Conservation (phyloP, 1,140 invertebrate genomes). For the Drosophila micromelanica region DNA sequence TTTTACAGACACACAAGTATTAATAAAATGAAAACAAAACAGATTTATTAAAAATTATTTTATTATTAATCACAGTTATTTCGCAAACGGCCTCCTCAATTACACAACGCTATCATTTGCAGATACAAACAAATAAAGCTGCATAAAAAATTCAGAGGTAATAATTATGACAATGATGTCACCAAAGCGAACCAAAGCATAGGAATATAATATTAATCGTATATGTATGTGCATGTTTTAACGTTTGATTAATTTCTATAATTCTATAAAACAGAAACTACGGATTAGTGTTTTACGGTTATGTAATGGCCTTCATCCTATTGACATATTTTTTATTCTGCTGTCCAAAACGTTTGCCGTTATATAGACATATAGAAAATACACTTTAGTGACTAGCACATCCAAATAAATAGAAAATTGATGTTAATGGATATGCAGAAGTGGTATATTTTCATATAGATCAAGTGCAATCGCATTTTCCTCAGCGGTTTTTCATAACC, state of each 20-base stretch:
- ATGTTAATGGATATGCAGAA: too few relatives aligned
- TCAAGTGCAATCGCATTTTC: too few relatives aligned
- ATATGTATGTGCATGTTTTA: conserved; percentile 16
- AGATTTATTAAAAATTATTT: conserved; percentile 75
- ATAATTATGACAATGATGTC: conserved; percentile 56
- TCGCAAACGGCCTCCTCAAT: conserved; percentile 15
- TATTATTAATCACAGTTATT: conserved; percentile 63
- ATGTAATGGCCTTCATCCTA: too few relatives aligned
- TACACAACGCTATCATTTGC: conserved; percentile 41
- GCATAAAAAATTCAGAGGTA: conserved; percentile 67
- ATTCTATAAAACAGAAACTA: too few relatives aligned
- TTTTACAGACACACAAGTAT: background rate
- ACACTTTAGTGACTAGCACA: too few relatives aligned
- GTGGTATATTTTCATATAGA: too few relatives aligned
- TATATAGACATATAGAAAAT: too few relatives aligned
- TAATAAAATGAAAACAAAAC: conserved; percentile 3
- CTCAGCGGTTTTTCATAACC: too few relatives aligned
- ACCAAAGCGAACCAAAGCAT: conserved; percentile 4
- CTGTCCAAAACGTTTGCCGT: too few relatives aligned
- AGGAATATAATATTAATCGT: conserved; percentile 51
- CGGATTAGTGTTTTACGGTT: too few relatives aligned
- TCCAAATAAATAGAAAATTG: too few relatives aligned
- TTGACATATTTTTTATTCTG: too few relatives aligned
- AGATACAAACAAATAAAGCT: conserved; percentile 64
- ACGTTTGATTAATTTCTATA: conserved; percentile 75